Conservation (phyloP, 1,140 invertebrate species). For the Euwallacea fornicatus region DNA sequence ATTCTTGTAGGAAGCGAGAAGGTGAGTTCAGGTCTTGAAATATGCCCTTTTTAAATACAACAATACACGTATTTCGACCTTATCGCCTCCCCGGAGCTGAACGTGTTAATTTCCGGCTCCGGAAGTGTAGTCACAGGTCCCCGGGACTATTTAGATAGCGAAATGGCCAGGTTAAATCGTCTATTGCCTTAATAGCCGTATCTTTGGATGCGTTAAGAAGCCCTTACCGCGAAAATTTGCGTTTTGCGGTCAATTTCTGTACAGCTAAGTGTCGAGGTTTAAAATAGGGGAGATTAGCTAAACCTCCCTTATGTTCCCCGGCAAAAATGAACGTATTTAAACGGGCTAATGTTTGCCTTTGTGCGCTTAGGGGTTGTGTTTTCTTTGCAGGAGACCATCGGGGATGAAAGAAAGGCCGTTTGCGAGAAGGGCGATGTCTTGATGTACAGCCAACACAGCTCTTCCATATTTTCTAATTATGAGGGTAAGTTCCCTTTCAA, state of each 20-base stretch:
- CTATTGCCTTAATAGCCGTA: slow-evolving; percentile 15
- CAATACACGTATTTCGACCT: slow-evolving; percentile 18
- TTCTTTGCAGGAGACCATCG: too few species aligned
- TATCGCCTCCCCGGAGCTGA: slow-evolving; percentile 7
- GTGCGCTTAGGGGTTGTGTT: too few species aligned
- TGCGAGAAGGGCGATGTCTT: neutral
- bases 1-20: slow-evolving; percentile 38
- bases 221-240: neutral
- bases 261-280: too few species aligned
- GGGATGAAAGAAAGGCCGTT: too few species aligned
- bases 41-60: neutral
- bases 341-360: too few species aligned
- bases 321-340: too few species aligned
- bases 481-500: neutral
- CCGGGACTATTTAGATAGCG: slow-evolving; percentile 26
- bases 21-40: slow-evolving; percentile 35
- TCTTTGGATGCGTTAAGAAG: slow-evolving; percentile 10
- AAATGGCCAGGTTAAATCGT: slow-evolving; percentile 28
- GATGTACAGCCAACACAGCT: neutral
- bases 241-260: too few species aligned
- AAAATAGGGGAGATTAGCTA: too few species aligned
- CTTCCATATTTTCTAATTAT: neutral
- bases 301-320: too few species aligned
- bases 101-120: slow-evolving; percentile 28
- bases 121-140: slow-evolving; percentile 24